Evolutionary conservation across 2,888 invertebrate species (phyloP).

Genomic region (Ectemnius continuus): DNA sequence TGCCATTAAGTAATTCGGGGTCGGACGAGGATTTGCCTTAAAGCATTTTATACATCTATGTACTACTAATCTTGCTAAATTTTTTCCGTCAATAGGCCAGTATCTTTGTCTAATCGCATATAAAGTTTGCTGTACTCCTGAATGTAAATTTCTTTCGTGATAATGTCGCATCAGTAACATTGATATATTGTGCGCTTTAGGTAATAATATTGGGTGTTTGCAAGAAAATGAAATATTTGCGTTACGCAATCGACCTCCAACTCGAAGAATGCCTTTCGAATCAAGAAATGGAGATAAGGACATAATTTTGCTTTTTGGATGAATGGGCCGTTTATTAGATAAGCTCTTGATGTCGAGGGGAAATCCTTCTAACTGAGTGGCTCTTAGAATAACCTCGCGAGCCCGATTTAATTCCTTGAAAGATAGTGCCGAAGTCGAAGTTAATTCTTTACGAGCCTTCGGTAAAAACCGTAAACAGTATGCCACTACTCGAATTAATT

Average conservation of each 20-base stretch:
- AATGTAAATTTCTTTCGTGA: slow-evolving; percentile 14
- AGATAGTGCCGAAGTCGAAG: no score
- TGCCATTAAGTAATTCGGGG: slow-evolving; percentile 18
- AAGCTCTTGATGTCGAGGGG: no score
- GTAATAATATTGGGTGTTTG: slow-evolving; percentile 12
- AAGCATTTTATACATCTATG: slow-evolving; percentile 13
- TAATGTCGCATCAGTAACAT: background rate
- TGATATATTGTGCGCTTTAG: background rate
- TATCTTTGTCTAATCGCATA: background rate
- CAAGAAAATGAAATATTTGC: background rate
- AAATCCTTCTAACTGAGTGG: no score
- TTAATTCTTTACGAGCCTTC: no score
- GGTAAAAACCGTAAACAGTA: background rate
- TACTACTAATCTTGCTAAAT: background rate
- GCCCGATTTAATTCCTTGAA: no score
- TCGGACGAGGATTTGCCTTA: background rate
- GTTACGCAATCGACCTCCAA: slow-evolving; percentile 16
- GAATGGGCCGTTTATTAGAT: no score
- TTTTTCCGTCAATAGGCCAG: slow-evolving; percentile 17
- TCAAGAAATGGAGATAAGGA: no score
- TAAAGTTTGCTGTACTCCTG: background rate
- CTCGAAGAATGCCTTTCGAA: slow-evolving; percentile 1
- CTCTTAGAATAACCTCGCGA: no score
- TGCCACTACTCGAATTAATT: background rate
- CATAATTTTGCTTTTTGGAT: no score